Evolutionary conservation across 2,797 vertebrate species (phyloP), one percentile per base, ranked within the genome.

Genomic region (Eurystomus glaucurus): DNA sequence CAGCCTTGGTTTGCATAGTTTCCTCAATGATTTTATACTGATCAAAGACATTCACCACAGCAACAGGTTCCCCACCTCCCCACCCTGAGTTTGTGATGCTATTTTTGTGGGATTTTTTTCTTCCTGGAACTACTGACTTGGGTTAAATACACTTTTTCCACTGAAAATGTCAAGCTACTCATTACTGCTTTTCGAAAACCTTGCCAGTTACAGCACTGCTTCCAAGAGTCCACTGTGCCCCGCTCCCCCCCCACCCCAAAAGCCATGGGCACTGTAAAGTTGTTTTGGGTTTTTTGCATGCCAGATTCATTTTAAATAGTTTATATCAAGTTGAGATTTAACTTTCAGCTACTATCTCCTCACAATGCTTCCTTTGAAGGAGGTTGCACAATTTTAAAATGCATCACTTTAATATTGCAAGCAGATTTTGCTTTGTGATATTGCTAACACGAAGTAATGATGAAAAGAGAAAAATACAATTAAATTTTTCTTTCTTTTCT

Each of bases 311-410:
- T 92, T 37, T 55, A n/a, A 83, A 64, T 25, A 51, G 48, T 62
- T 85, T 48, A 26, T 90, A 2, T 62, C 25, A 71, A 58, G 5
- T 22, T 81, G 83, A 88, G 23, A 52, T 72, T 90, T 92, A n/a
- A 51, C 0, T 55, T 23, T 85, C 33, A 31, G 31, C 45, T 76
- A 12, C 39, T 5, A 5, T 76, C 23, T 91, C 41, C 43, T 88
- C 35, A 76, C n/a, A 85, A 35, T 69, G 37, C 54, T 86, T 82
- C n/a, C 46, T 92, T 70, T 87, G 86, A 87, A 87, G 65, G 81
- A 28, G 4, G 9, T 75, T 81, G 45, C 29, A 43, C 37, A 71
- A 23, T 75, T 95, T 80, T 70, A 11, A 80, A 68, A 45, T 66
- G 8, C 48, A 60, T 62, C 5, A 10, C 31, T 93, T 65, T 76